Base-by-base conservation (phyloP, 2,113 vertebrate genomes). In the Brienomyrus longianalis region DNA sequence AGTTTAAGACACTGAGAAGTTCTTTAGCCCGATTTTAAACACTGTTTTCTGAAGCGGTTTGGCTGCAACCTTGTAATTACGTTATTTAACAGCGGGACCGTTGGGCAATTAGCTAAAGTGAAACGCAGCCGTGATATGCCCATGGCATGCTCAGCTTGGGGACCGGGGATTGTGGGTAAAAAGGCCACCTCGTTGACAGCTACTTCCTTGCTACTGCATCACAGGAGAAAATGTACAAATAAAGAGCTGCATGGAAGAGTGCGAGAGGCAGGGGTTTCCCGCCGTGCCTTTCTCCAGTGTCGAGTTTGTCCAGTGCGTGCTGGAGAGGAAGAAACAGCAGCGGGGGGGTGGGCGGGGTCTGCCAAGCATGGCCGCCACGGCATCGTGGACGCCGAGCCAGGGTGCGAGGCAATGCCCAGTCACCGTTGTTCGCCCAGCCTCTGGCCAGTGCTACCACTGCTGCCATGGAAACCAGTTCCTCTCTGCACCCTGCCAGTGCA, bases 141-240 rank as follows among this genome's bases (percentile, higher is more conserved):
- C 31, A n/a, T 10, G 17, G 17, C 35, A 27, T 87, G 35, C 85
- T 39, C 27, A 54, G 31, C 85, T 50, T 27, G 47, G 21, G 31
- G 10, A 54, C 48, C 15, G 31, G 85, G 85, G 47, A 52, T 86
- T 86, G 85, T 86, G 85, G 85, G 85, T 87, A 87, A 54, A 87
- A 87, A 35, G 51, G 5, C 5, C 27, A 13, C n/a, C 27, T 21
- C 2, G 17, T 27, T 52, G 31, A 52, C 15, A 56, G 85, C 31
- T 21, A 43, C 56, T 87, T 48, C 83, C 83, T 48, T 23, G 45
- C 13, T 86, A n/a, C 21, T 50, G 47, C 83, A 51, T 48, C 83
- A 7, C 3, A 15, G 83, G 83, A 85, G 43, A 10, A 35, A 85
- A n/a, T 15, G 43, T 19, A 85, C 9, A 45, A 85, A 85, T 47